Conservation (phyloP, 2,888 invertebrate genomes). For the Meloe dianella region DNA sequence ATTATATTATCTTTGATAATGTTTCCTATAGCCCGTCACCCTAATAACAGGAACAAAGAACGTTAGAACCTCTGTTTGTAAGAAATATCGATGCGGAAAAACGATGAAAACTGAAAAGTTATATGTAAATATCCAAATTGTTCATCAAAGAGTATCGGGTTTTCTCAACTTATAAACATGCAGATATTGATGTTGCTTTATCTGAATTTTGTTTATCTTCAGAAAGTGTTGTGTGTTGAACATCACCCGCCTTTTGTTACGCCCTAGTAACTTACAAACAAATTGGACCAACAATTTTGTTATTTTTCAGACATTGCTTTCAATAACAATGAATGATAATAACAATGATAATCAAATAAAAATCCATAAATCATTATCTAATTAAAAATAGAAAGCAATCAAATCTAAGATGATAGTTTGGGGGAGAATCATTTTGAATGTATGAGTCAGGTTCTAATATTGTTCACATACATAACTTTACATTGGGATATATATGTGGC, state of each 20-base stretch:
- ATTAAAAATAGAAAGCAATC: slow-evolving; percentile 20
- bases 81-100: slow-evolving; percentile 9
- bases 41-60: slow-evolving; percentile 5
- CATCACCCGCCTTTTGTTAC: slow-evolving; percentile 16
- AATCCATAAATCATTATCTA: neutral
- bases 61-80: slow-evolving; percentile 12
- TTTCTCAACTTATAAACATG: slow-evolving; percentile 41
- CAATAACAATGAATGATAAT: neutral
- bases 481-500: slow-evolving; percentile 32
- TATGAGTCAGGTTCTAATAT: slow-evolving; percentile 30
- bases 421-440: slow-evolving; percentile 25
- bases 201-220: slow-evolving; percentile 15
- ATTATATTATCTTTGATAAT: neutral
- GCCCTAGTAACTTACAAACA: neutral
- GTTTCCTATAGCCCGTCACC: neutral
- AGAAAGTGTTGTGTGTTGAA: slow-evolving; percentile 11
- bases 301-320: neutral
- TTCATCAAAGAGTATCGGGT: slow-evolving; percentile 40
- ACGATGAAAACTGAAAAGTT: slow-evolving; percentile 23
- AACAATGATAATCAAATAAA: neutral
- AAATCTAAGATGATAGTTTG: neutral
- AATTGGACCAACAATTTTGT: slow-evolving; percentile 10
- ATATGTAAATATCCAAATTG: slow-evolving; percentile 38
- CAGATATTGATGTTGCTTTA: slow-evolving; percentile 37
- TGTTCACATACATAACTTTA: slow-evolving; percentile 44